A percentile compares a stretch with the other conserved stretches of the same genome.
Conservation (phyloP, 2,113 vertebrate species). For the Hydrolagus affinis region DNA sequence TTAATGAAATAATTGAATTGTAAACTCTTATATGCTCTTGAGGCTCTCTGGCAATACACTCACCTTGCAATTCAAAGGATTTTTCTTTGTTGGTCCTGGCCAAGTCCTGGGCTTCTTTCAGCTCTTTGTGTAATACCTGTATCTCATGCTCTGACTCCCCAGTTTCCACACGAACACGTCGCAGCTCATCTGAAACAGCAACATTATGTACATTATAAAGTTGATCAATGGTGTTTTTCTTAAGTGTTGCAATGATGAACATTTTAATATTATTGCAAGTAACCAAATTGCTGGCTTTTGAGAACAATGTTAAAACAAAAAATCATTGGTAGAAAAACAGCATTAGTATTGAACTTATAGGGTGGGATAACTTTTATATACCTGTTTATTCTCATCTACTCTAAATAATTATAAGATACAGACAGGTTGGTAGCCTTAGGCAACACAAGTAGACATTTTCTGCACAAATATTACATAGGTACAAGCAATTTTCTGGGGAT, state of each 20-base stretch:
- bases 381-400: neutral
- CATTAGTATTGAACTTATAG: neutral
- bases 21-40: too few relatives aligned
- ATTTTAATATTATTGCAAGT: neutral
- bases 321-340: neutral
- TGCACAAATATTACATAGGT: neutral
- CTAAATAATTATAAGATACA: neutral
- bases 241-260: neutral
- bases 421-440: neutral
- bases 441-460: neutral
- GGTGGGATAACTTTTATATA: too few relatives aligned
- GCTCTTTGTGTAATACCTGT: constrained; percentile 80
- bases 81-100: constrained; percentile 90
- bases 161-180: constrained; percentile 73
- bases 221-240: neutral
- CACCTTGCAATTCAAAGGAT: constrained; percentile 94
- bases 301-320: neutral
- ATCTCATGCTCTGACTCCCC: constrained; percentile 83
- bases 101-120: constrained; percentile 88
- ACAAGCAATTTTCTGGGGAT: neutral
- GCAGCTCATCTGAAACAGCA: constrained; percentile 67
- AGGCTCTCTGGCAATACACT: constrained; percentile 31
- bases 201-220: neutral
- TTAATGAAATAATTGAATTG: too few relatives aligned
- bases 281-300: neutral